Evolutionary conservation across 2,797 vertebrate genomes (phyloP).

Genomic region (Sciurus carolinensis): DNA sequence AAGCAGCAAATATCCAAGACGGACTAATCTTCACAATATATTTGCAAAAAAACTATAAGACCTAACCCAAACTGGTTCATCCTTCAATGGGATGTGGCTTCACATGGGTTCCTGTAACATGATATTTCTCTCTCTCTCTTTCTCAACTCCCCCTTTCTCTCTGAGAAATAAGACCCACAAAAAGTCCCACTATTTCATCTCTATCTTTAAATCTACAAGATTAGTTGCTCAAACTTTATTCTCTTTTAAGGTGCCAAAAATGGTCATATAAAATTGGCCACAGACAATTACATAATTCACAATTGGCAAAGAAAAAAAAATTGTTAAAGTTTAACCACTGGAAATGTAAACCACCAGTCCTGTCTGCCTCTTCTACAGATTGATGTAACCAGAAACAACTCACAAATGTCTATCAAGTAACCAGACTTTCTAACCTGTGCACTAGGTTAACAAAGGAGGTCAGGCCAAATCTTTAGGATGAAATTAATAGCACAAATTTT

Average conservation of each 20-base stretch:
- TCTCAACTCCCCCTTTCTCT: not conserved
- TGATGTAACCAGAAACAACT: not conserved
- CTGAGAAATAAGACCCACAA: constrained; percentile 29
- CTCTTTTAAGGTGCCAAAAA: not conserved
- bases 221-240: not conserved
- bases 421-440: not conserved
- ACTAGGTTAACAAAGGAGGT: not conserved
- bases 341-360: not conserved
- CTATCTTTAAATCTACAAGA: constrained; percentile 13
- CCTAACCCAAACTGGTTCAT: constrained; percentile 18
- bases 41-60: not conserved
- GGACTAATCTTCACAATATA: not conserved
- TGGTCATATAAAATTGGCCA: not conserved
- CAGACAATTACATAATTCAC: not conserved
- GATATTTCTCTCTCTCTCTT: not conserved
- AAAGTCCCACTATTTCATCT: not conserved
- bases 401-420: not conserved
- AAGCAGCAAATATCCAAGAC: not conserved
- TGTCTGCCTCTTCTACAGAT: not conserved
- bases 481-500: not conserved
- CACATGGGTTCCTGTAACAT: not conserved
- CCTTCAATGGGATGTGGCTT: constrained; percentile 21
- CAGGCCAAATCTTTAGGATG: not conserved
- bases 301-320: not conserved
- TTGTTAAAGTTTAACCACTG: not conserved